Evolutionary conservation across 92 coral and sea anemone species (phyloP).

Genomic region (Nematostella vectensis): DNA sequence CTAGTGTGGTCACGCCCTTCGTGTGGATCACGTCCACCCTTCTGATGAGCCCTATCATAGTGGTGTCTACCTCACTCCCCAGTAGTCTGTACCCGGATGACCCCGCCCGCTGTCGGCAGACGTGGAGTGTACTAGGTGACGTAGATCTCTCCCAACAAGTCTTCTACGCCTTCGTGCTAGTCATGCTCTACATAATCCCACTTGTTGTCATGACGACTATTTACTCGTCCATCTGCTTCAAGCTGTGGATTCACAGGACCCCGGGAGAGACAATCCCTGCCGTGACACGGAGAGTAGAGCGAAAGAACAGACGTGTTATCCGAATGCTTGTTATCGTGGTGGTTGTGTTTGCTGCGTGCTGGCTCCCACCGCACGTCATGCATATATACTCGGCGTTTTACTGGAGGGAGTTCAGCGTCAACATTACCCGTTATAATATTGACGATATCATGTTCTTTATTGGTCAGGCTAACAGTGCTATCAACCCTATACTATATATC

Average conservation of each 20-base stretch:
- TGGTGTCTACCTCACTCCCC: neutral
- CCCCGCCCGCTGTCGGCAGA: neutral
- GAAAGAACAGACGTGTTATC: neutral
- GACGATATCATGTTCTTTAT: neutral
- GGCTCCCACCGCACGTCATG: conserved; percentile 1
- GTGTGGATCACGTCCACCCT: neutral
- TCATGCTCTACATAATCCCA: neutral
- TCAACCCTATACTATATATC: neutral
- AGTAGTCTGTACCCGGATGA: neutral
- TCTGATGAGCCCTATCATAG: neutral
- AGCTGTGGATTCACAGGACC: neutral
- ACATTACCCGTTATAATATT: neutral
- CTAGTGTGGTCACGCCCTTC: neutral
- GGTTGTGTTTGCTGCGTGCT: conserved; percentile 1
- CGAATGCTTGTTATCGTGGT: conserved; percentile 1
- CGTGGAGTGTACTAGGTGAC: neutral
- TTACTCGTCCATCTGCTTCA: neutral
- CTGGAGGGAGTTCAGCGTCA: neutral
- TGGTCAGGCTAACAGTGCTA: conserved; percentile 5
- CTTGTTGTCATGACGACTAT: neutral
- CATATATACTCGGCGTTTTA: neutral
- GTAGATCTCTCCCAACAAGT: neutral
- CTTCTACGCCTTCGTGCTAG: neutral
- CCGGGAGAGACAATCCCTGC: neutral
- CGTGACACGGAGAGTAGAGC: neutral